Evolutionary conservation across 2,797 vertebrate genomes (phyloP).

Genomic region (Vultur gryphus): DNA sequence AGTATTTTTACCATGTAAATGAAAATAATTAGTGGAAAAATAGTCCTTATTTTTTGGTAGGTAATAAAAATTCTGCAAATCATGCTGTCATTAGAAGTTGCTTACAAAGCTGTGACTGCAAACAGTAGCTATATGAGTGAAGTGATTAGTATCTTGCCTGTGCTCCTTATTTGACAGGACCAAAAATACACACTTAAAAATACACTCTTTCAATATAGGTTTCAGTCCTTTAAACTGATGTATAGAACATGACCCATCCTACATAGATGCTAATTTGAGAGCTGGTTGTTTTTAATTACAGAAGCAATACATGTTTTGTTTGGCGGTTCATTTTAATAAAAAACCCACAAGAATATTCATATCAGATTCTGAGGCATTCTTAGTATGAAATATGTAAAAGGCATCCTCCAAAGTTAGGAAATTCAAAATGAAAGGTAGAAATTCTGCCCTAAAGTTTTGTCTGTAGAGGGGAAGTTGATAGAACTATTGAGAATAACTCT

Average conservation of each 20-base stretch:
- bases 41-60: neutral
- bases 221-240: slow-evolving; percentile 5
- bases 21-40: neutral
- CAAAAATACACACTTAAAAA: slow-evolving; percentile 17
- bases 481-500: neutral
- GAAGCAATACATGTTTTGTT: neutral
- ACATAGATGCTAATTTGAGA: slow-evolving; percentile 21
- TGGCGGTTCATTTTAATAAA: neutral
- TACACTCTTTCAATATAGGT: neutral
- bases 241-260: neutral
- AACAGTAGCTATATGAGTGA: neutral
- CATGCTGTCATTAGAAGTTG: neutral
- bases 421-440: neutral
- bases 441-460: neutral
- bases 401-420: neutral
- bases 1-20: neutral
- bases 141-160: neutral
- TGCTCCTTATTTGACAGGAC: neutral
- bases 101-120: neutral
- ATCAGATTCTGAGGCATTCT: neutral
- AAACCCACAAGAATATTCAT: neutral
- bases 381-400: neutral
- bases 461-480: neutral
- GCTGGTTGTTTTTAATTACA: neutral
- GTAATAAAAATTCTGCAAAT: neutral